Base-by-base conservation (phyloP, 1,140 invertebrate genomes). In the Ericerus pela region DNA sequence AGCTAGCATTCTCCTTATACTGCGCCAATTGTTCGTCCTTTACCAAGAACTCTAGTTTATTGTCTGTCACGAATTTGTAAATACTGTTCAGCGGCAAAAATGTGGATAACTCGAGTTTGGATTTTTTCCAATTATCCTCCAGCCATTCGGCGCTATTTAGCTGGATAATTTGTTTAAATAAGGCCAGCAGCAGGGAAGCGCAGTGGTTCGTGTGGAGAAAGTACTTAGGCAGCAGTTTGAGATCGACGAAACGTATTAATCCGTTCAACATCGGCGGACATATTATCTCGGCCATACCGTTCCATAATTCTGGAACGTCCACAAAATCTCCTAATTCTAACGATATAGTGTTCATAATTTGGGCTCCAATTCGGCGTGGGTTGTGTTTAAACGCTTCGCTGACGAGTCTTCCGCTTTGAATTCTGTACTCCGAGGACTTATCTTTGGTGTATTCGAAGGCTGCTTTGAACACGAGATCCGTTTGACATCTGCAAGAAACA, bases 51-150 rank as follows among this genome's bases (percentile, higher is more conserved):
- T 47, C 16, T 24, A 47, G 26, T 8, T 47, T 14, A 24, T 47
- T 47, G 12, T 47, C 41, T 10, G 16, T 22, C 10, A 47, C 26
- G 26, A 47, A 47, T 47, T 20, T 24, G 26, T 10, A 24, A 22
- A 47, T 24, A 2, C 8, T 24, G 10, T 47, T 24, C 20, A 10
- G 2, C 22, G 41, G 20, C 14, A 47, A 24, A 22, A 47, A 47
- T 4, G 41, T 16, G 20, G 41, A 24, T 5, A 47, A 24, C 10
- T 47, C 41, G 11, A 47, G 4, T 24, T 47, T 47, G 2, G 41
- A 47, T 47, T 22, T 47, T 24, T 47, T 47, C 41, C 41, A 47
- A 24, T 22, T 47, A 3, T 47, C 41, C 14, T 47, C 41, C 41
- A 47, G 26, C 41, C 41, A 47, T 47, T 47, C 41, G 3, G 41